phyloP scores from a whole-genome alignment of 2,888 invertebrate species.

The Byasa hedistus region DNA sequence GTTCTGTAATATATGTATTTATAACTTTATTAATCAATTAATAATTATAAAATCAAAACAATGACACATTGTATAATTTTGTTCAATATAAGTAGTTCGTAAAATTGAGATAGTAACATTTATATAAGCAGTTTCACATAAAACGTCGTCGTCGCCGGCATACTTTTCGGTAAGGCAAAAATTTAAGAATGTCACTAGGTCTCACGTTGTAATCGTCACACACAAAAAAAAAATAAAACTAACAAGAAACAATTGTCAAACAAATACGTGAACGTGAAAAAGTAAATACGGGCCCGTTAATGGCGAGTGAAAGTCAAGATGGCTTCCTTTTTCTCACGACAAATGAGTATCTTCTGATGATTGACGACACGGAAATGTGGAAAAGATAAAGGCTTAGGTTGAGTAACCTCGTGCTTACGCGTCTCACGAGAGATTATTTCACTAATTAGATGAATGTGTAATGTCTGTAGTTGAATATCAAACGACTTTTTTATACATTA shows the following conservation, averaged over 20 bases:
- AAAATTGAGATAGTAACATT: too few relatives aligned
- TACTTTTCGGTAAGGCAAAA: neutral
- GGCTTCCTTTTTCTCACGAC: slow-evolving; percentile 64
- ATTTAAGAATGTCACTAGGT: slow-evolving; percentile 22
- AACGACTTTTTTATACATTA: neutral
- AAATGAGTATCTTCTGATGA: slow-evolving; percentile 45
- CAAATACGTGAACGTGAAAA: slow-evolving; percentile 44
- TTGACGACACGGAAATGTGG: slow-evolving; percentile 49
- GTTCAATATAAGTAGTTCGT: too few relatives aligned
- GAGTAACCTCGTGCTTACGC: slow-evolving; percentile 29
- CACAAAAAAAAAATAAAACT: slow-evolving; percentile 31
- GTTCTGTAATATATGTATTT: too few relatives aligned
- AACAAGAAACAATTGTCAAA: slow-evolving; percentile 45
- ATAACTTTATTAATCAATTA: too few relatives aligned
- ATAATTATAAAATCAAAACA: too few relatives aligned
- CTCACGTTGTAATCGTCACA: slow-evolving; percentile 23
- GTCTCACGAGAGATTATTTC: slow-evolving; percentile 19
- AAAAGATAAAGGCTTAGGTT: slow-evolving; percentile 32
- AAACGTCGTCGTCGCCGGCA: neutral
- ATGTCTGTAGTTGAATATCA: slow-evolving; percentile 10
- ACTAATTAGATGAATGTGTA: slow-evolving; percentile 25
- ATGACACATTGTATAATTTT: too few relatives aligned
- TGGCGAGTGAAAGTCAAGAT: slow-evolving; percentile 56
- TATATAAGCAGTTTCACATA: too few relatives aligned
- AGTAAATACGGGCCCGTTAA: slow-evolving; percentile 49